Percentiles rank a stretch among this genome's conserved stretches.
Evolutionary conservation across 2,888 invertebrate species (phyloP).

Genomic region (Sphinx pinastri): DNA sequence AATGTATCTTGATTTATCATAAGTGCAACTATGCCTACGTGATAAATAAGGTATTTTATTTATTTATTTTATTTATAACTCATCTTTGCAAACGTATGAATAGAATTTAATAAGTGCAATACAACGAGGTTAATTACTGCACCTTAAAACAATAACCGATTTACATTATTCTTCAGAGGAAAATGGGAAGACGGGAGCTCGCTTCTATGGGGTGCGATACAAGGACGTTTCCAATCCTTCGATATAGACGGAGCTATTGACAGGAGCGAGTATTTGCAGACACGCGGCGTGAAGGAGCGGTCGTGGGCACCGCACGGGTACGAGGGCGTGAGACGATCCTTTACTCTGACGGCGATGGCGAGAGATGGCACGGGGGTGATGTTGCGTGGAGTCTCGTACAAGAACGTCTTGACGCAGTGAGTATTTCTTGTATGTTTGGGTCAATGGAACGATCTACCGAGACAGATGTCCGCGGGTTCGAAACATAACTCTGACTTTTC

Average conservation of each 20-base stretch:
- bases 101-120: too few relatives aligned
- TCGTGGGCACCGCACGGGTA: slow-evolving; percentile 64
- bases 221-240: slow-evolving; percentile 82
- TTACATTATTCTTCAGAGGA: slow-evolving; percentile 51
- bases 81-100: too few relatives aligned
- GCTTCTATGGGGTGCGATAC: slow-evolving; percentile 86
- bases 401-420: slow-evolving; percentile 83
- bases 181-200: slow-evolving; percentile 76
- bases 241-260: slow-evolving; percentile 61
- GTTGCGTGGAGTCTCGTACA: slow-evolving; percentile 79
- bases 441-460: too few relatives aligned
- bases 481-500: too few relatives aligned
- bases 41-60: too few relatives aligned
- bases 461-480: too few relatives aligned
- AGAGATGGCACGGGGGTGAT: slow-evolving; percentile 84
- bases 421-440: slow-evolving; percentile 41
- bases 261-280: slow-evolving; percentile 67
- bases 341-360: slow-evolving; percentile 67
- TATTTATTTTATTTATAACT: too few relatives aligned
- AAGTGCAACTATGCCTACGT: too few relatives aligned
- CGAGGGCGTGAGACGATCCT: slow-evolving; percentile 55
- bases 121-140: too few relatives aligned
- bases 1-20: too few relatives aligned
- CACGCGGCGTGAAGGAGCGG: slow-evolving; percentile 79
- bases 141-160: background rate